A percentile compares a stretch with the other conserved stretches of the same genome.
These are phyloP conservation scores for Phalacrocorax pelagicus DNA, from an alignment of 2,113 vertebrate genomes.

Conservation along the genomic window DNA sequence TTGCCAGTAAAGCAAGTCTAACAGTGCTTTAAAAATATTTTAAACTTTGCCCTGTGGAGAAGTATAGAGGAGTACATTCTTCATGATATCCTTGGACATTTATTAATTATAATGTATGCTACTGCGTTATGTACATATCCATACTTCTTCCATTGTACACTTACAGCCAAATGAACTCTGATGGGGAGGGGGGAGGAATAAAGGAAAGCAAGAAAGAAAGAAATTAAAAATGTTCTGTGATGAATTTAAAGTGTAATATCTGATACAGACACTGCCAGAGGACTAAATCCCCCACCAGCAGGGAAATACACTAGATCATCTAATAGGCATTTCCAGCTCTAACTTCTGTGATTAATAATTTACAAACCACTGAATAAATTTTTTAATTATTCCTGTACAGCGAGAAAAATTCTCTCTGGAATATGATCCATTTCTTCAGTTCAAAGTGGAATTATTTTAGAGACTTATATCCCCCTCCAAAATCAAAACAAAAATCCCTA, in stretches of 20 bases:
- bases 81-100: neutral
- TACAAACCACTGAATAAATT: conserved; percentile 41
- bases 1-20: neutral
- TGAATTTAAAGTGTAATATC: conserved; percentile 2
- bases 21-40: neutral
- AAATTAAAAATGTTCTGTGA: neutral
- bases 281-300: conserved; percentile 26
- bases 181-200: neutral
- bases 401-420: conserved; percentile 38
- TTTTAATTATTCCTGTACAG: conserved; percentile 54
- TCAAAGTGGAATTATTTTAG: conserved; percentile 1
- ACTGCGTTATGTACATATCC: neutral
- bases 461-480: neutral
- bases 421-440: conserved; percentile 18
- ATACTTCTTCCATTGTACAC: neutral
- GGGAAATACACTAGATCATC: conserved; percentile 31
- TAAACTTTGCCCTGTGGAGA: neutral
- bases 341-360: conserved; percentile 71
- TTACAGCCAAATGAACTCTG: neutral
- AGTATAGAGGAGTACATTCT: neutral
- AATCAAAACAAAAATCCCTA: neutral
- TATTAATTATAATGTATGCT: neutral
- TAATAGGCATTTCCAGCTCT: conserved; percentile 60
- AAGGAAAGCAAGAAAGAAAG: neutral
- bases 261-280: conserved; percentile 28